A percentile compares a stretch with the other conserved stretches of the same genome.
Conservation (phyloP, 2,797 vertebrate species). For the Periophthalmus magnuspinnatus region DNA sequence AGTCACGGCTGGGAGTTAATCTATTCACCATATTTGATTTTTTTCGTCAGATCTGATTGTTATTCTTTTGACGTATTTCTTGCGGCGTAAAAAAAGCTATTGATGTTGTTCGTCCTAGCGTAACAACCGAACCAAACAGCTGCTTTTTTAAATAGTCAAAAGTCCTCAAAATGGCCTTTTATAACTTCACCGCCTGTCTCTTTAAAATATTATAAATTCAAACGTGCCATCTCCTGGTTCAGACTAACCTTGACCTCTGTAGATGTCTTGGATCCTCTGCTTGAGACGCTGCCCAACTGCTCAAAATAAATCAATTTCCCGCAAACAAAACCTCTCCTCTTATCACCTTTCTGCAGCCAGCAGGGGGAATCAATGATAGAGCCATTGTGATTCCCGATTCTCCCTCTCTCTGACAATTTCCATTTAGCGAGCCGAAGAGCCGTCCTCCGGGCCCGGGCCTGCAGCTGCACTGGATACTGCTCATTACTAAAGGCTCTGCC, state of each 20-base stretch:
- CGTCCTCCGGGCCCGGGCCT: conserved; percentile 20
- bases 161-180: background rate
- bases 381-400: conserved; percentile 34
- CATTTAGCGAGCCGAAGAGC: conserved; percentile 29
- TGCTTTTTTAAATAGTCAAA: background rate
- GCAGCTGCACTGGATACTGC: conserved; percentile 27
- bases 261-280: conserved; percentile 10
- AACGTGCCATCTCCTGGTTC: background rate
- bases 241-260: conserved; percentile 10
- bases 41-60: background rate
- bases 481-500: conserved; percentile 43
- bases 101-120: background rate
- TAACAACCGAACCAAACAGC: background rate
- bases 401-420: conserved; percentile 40
- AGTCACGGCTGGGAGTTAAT: background rate
- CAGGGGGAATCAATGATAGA: conserved; percentile 55
- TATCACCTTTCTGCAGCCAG: conserved; percentile 67
- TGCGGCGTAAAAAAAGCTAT: too few species aligned
- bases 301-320: conserved; percentile 62
- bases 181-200: too few species aligned
- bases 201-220: background rate
- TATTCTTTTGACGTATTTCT: background rate
- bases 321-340: conserved; percentile 62
- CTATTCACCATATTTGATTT: background rate
- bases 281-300: conserved; percentile 28